Evolutionary conservation across 2,888 invertebrate species (phyloP).

Genomic region (Pachliopta kotzebuea): DNA sequence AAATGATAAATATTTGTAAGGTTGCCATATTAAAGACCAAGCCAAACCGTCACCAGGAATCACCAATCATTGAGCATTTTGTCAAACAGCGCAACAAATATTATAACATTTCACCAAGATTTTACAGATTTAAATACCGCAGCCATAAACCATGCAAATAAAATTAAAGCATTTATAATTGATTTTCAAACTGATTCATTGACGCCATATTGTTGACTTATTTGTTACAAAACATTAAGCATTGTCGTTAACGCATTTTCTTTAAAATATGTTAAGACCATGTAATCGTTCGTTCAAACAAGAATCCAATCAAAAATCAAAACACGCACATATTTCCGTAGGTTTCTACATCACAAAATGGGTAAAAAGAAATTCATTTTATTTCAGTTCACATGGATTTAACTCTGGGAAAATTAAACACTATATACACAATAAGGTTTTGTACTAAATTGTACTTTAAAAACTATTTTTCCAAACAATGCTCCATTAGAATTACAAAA

Average conservation of each 20-base stretch:
- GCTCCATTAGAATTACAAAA: slow-evolving; percentile 48
- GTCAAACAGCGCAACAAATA: slow-evolving; percentile 50
- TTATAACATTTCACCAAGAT: slow-evolving; percentile 53
- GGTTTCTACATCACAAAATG: slow-evolving; percentile 52
- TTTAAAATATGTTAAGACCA: slow-evolving; percentile 12
- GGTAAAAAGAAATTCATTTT: slow-evolving; percentile 51
- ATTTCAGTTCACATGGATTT: slow-evolving; percentile 72
- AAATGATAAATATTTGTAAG: slow-evolving; percentile 14
- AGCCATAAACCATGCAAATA: slow-evolving; percentile 56
- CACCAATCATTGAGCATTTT: slow-evolving; percentile 66
- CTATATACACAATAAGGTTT: slow-evolving; percentile 68
- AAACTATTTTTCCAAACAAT: slow-evolving; percentile 41
- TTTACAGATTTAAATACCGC: slow-evolving; percentile 50
- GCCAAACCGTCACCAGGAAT: slow-evolving; percentile 51
- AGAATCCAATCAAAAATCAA: slow-evolving; percentile 53
- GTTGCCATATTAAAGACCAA: slow-evolving; percentile 36
- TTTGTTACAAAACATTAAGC: slow-evolving; percentile 3
- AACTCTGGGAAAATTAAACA: slow-evolving; percentile 71
- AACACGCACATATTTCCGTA: slow-evolving; percentile 45
- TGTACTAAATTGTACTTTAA: slow-evolving; percentile 47
- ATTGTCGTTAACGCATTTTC: slow-evolving; percentile 6
- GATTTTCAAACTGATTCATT: slow-evolving; percentile 51
- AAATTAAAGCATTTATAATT: slow-evolving; percentile 56
- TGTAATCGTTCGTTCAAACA: slow-evolving; percentile 10
- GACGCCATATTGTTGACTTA: slow-evolving; percentile 36